These are phyloP conservation scores for Rhagonycha fulva DNA, from an alignment of 2,888 invertebrate genomes.

Conservation along the genomic window DNA sequence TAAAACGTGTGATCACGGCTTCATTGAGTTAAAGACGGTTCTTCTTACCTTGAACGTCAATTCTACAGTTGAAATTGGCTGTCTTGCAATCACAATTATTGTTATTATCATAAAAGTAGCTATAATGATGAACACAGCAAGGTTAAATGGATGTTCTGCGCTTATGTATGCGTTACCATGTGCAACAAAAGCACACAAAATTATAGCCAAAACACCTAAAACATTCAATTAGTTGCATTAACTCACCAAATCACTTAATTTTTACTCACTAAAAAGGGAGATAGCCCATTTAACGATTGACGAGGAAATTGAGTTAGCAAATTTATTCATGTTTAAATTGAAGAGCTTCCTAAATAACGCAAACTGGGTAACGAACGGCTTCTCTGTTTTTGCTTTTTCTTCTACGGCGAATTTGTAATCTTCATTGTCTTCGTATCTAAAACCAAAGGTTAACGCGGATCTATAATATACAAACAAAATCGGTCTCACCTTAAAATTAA, in stretches of 20 bases:
- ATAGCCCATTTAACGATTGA: slow-evolving; percentile 67
- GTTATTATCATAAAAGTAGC: slow-evolving; percentile 56
- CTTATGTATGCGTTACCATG: slow-evolving; percentile 44
- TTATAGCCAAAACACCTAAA: slow-evolving; percentile 62
- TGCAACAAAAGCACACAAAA: slow-evolving; percentile 58
- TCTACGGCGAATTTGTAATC: neutral
- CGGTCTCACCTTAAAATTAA: slow-evolving; percentile 75
- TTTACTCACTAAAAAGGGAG: slow-evolving; percentile 59
- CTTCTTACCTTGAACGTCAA: slow-evolving; percentile 72
- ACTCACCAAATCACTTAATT: neutral
- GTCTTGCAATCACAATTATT: slow-evolving; percentile 67
- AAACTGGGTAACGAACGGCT: slow-evolving; percentile 33
- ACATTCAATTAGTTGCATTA: slow-evolving; percentile 10
- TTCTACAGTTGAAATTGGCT: slow-evolving; percentile 65
- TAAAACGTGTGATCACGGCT: neutral
- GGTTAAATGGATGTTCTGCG: slow-evolving; percentile 51
- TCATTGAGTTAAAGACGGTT: neutral
- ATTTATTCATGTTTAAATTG: slow-evolving; percentile 72
- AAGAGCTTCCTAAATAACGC: slow-evolving; percentile 60
- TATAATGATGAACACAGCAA: slow-evolving; percentile 49
- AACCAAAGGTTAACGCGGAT: neutral
- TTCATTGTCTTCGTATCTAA: slow-evolving; percentile 41
- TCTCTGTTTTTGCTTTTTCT: slow-evolving; percentile 22
- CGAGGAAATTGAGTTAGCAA: slow-evolving; percentile 68
- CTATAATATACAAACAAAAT: neutral